phyloP scores from a whole-genome alignment of 2,888 invertebrate genomes.

The Chrysolina americana region DNA sequence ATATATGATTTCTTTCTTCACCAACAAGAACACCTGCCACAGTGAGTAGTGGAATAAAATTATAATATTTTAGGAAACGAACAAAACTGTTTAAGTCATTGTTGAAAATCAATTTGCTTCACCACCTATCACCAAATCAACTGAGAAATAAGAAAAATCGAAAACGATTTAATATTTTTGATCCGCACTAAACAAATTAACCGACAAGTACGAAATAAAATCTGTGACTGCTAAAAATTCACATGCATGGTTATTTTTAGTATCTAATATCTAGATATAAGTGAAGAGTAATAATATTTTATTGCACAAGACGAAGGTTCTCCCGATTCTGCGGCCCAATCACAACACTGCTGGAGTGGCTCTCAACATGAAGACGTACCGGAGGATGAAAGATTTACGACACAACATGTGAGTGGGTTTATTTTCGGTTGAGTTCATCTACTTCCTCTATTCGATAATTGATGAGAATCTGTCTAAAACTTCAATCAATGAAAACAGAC shows the following conservation, averaged over 20 bases:
- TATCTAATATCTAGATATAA: constrained; percentile 7
- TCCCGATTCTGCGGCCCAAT: constrained; percentile 14
- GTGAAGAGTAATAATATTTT: constrained; percentile 25
- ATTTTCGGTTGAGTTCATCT: constrained; percentile 26
- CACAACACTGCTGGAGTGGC: constrained; percentile 28
- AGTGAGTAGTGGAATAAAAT: not conserved
- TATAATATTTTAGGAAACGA: not conserved
- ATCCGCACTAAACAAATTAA: not conserved
- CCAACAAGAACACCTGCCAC: not conserved
- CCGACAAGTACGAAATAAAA: constrained; percentile 2
- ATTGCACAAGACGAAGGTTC: constrained; percentile 33
- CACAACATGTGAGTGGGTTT: constrained; percentile 46
- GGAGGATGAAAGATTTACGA: constrained; percentile 41
- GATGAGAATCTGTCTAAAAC: not conserved
- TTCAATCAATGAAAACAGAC: no score
- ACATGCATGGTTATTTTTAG: constrained; percentile 24
- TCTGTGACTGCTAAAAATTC: constrained; percentile 1
- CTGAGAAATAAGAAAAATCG: not conserved
- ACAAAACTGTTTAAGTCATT: not conserved
- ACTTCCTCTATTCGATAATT: constrained; percentile 1
- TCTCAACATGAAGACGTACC: constrained; percentile 31
- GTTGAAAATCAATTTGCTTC: not conserved
- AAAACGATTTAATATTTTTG: not conserved
- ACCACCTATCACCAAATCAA: not conserved
- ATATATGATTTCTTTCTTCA: not conserved